phyloP scores from a whole-genome alignment of 2,888 invertebrate genomes.

The Panorpa germanica region DNA sequence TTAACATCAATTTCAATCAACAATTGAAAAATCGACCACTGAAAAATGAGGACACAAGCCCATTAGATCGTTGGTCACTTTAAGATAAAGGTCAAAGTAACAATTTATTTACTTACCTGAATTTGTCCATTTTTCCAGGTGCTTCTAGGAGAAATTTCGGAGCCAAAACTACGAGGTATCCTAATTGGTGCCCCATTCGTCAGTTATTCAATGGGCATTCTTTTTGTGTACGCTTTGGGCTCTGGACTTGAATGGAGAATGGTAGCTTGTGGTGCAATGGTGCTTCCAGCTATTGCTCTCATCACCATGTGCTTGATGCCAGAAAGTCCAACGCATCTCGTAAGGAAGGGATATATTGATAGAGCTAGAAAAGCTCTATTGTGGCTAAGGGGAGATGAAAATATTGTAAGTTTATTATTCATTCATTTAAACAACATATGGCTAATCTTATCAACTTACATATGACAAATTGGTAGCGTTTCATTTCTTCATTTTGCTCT shows the following conservation, averaged over 20 bases:
- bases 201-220: slow-evolving; percentile 54
- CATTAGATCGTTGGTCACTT: not conserved
- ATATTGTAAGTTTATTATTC: slow-evolving; percentile 25
- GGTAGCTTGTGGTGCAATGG: slow-evolving; percentile 39
- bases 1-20: too few species aligned
- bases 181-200: slow-evolving; percentile 54
- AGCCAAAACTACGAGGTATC: slow-evolving; percentile 46
- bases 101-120: slow-evolving; percentile 5
- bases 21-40: not conserved
- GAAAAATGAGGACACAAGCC: not conserved
- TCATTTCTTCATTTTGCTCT: too few species aligned
- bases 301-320: too few species aligned
- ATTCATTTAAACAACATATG: too few species aligned
- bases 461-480: too few species aligned
- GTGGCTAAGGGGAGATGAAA: slow-evolving; percentile 38
- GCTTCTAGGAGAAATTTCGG: slow-evolving; percentile 55
- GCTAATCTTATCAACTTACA: too few species aligned
- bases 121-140: slow-evolving; percentile 29
- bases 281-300: slow-evolving; percentile 41
- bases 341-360: slow-evolving; percentile 34
- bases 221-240: slow-evolving; percentile 52
- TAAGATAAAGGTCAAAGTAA: not conserved
- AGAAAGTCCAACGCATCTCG: slow-evolving; percentile 59
- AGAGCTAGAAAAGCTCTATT: slow-evolving; percentile 34
- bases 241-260: slow-evolving; percentile 46